Base-by-base conservation (phyloP, 2,113 vertebrate species). In the Elanoides forficatus region DNA sequence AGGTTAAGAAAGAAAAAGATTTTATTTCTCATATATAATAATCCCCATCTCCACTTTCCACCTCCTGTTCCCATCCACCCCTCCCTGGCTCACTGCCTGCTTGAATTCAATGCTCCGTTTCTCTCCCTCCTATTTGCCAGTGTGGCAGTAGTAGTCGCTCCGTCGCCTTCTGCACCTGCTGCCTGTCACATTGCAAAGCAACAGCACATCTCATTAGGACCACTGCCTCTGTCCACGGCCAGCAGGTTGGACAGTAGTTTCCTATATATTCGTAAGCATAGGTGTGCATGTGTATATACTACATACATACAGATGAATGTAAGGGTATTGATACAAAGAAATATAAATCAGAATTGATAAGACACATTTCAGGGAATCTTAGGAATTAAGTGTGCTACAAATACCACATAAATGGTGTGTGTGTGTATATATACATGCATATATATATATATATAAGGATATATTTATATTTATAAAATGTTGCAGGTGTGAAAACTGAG, bases 41-140 rank as follows among this genome's bases (percentile, higher is more conserved):
- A 40, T 40, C 25, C 25, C 22, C 1, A 0, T 86, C 55, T 68
- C 53, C 34, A 14, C 21, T 90, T 86, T 38, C 45, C 6, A 0
- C 27, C 20, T 19, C 23, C 15, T 43, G 48, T 56, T 80, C 36
- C 29, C n/a, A 53, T 20, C 21, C 26, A 53, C 16, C 21, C 19
- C 13, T 71, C 38, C n/a, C 29, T 0, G 0, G 11, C 27, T 83
- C 36, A 34, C 34, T 45, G 53, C 16, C 36, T 70, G 60, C 14
- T n/a, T 43, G 93, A 91, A 40, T 89, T 89, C 73, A 47, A 2
- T 9, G 53, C 62, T 65, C 86, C 70, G 10, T 58, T 93, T 95
- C n/a, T 72, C 55, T 75, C 22, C 7, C 22, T 81, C 9, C 3
- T 36, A 0, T 36, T 50, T 84, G 32, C 52, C 58, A 48, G 38